Evolutionary conservation across 1,140 invertebrate genomes (phyloP).

Genomic region (Ylistrum balloti): DNA sequence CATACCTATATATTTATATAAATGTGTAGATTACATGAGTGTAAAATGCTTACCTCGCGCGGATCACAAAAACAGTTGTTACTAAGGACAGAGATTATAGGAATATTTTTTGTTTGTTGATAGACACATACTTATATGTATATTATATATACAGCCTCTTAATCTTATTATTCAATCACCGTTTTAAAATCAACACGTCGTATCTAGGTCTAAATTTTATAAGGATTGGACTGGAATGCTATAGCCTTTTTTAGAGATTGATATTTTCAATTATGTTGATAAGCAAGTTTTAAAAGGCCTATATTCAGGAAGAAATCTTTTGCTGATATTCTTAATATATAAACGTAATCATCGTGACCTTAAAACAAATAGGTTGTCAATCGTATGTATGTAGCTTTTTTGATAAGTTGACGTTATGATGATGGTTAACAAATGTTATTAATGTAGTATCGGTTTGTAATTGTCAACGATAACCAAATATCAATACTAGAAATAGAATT

Average conservation of each 20-base stretch:
- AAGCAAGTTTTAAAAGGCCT: neutral
- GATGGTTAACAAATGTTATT: too few relatives aligned
- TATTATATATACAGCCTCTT: neutral
- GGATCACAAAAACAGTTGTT: neutral
- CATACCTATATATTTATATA: slow-evolving; percentile 12
- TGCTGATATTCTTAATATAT: too few relatives aligned
- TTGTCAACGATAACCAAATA: too few relatives aligned
- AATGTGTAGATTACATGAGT: neutral
- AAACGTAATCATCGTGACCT: too few relatives aligned
- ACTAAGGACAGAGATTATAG: slow-evolving; percentile 20
- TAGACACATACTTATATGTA: too few relatives aligned
- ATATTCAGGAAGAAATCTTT: neutral
- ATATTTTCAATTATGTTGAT: neutral
- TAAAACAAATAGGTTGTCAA: too few relatives aligned
- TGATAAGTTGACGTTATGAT: too few relatives aligned
- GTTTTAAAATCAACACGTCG: neutral
- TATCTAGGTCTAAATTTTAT: neutral
- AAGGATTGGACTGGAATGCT: neutral
- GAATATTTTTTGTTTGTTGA: neutral
- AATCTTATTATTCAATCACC: neutral
- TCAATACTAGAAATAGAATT: too few relatives aligned
- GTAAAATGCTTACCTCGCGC: neutral
- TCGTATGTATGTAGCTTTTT: too few relatives aligned
- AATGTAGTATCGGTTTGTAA: too few relatives aligned
- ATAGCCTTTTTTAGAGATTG: neutral